These are phyloP conservation scores for Tenthredo notha DNA, from an alignment of 2,888 invertebrate genomes.

Conservation along the genomic window DNA sequence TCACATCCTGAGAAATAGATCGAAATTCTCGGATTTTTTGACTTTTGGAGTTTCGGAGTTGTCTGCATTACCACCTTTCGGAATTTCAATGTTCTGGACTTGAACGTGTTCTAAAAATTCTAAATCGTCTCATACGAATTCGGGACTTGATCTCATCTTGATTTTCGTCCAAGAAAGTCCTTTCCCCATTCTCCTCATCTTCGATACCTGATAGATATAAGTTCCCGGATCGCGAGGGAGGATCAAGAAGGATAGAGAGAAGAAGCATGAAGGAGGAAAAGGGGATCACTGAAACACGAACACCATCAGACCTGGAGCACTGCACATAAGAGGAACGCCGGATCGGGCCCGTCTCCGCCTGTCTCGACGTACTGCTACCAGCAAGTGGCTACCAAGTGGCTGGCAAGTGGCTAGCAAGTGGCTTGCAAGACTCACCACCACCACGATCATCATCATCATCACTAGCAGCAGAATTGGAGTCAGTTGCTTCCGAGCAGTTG, in stretches of 20 bases:
- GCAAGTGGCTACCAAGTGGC: slow-evolving; percentile 47
- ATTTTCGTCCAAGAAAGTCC: not conserved
- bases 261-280: not conserved
- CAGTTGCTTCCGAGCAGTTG: slow-evolving; percentile 76
- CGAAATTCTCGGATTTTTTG: too few relatives aligned
- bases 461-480: slow-evolving; percentile 47
- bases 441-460: slow-evolving; percentile 7
- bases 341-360: slow-evolving; percentile 32
- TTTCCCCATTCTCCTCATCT: not conserved
- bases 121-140: too few relatives aligned
- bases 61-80: too few relatives aligned
- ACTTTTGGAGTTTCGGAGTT: too few relatives aligned
- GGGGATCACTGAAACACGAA: slow-evolving; percentile 21
- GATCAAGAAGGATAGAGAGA: not conserved
- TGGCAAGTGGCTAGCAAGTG: slow-evolving; percentile 49
- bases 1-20: too few relatives aligned
- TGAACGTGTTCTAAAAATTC: too few relatives aligned
- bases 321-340: slow-evolving; percentile 1
- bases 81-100: too few relatives aligned
- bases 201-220: not conserved
- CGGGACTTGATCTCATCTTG: too few relatives aligned
- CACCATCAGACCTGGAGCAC: not conserved
- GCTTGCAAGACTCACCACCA: slow-evolving; percentile 43
- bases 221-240: slow-evolving; percentile 17
- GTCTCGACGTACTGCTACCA: slow-evolving; percentile 47